Evolutionary conservation across 1,140 invertebrate species (phyloP).

Genomic region (Scaptomyza pallida): DNA sequence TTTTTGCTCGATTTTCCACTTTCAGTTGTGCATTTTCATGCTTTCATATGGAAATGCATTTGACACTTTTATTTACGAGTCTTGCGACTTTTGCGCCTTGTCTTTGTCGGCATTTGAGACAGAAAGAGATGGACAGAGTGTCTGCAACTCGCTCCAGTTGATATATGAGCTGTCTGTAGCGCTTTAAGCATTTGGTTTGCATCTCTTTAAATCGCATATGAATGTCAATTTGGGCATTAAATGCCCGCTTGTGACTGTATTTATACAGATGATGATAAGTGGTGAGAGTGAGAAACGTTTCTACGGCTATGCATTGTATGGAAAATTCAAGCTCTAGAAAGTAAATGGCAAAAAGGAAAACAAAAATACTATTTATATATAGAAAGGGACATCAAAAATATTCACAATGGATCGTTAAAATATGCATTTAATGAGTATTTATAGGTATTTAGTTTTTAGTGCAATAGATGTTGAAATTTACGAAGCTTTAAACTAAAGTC

Average conservation of each 20-base stretch:
- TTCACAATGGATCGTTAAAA: background rate
- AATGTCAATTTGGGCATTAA: conserved; percentile 37
- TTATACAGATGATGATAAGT: background rate
- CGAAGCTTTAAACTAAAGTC: no score
- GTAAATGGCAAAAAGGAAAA: conserved; percentile 2
- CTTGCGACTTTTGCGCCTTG: conserved; percentile 30
- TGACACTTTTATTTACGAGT: conserved; percentile 53
- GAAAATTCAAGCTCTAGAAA: conserved; percentile 7
- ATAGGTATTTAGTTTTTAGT: background rate
- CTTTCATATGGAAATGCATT: conserved; percentile 51
- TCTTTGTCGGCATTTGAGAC: conserved; percentile 32
- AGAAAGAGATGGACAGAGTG: conserved; percentile 20
- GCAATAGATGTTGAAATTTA: no score
- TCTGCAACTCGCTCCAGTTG: conserved; percentile 37
- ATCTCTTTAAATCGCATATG: conserved; percentile 36
- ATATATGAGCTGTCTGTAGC: conserved; percentile 43
- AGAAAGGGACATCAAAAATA: background rate
- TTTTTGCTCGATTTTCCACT: conserved; percentile 38
- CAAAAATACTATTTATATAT: background rate
- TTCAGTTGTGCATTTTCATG: conserved; percentile 39
- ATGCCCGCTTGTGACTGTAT: background rate
- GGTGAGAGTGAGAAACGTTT: conserved; percentile 6
- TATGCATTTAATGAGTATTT: background rate
- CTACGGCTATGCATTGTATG: background rate
- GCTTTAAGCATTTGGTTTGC: conserved; percentile 41